Conservation (phyloP, 2,888 invertebrate species). For the Eugnorisma glareosa region DNA sequence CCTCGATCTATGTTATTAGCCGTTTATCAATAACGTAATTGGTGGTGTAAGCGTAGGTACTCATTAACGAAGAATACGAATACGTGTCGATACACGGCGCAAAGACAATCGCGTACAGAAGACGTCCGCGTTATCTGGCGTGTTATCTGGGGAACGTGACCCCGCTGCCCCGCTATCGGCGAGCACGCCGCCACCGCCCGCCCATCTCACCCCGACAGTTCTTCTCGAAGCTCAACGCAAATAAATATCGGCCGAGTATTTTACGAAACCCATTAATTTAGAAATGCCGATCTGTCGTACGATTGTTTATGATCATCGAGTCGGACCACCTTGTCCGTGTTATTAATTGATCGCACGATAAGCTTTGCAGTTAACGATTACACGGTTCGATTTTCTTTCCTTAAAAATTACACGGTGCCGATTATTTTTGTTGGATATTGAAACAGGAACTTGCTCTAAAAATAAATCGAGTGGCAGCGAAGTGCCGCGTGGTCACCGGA, state of each 20-base stretch:
- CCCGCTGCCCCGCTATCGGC: slow-evolving; percentile 88
- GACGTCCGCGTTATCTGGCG: slow-evolving; percentile 82
- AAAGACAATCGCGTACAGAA: slow-evolving; percentile 86
- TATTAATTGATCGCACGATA: slow-evolving; percentile 88
- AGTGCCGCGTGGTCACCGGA: slow-evolving; percentile 68
- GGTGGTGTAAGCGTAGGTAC: slow-evolving; percentile 49
- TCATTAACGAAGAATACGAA: slow-evolving; percentile 59
- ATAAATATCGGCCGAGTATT: slow-evolving; percentile 75
- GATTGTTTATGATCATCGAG: slow-evolving; percentile 82
- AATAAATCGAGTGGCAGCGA: slow-evolving; percentile 71
- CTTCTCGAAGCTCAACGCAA: slow-evolving; percentile 76
- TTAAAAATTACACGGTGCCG: slow-evolving; percentile 60
- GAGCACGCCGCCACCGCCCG: slow-evolving; percentile 79
- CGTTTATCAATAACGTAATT: slow-evolving; percentile 57
- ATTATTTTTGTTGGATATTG: slow-evolving; percentile 58
- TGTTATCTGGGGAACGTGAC: slow-evolving; percentile 89
- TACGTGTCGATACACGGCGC: slow-evolving; percentile 68
- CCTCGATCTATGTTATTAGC: slow-evolving; percentile 60
- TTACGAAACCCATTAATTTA: slow-evolving; percentile 85
- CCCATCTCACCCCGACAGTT: slow-evolving; percentile 82
- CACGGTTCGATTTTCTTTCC: slow-evolving; percentile 69
- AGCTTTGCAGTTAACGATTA: slow-evolving; percentile 75
- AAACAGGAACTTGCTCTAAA: slow-evolving; percentile 72
- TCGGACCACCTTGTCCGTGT: slow-evolving; percentile 86
- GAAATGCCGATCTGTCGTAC: slow-evolving; percentile 84